A percentile compares a stretch with the other conserved stretches of the same genome.
phyloP scores from a whole-genome alignment of 2,888 invertebrate genomes.

The Apotomis betuletana region DNA sequence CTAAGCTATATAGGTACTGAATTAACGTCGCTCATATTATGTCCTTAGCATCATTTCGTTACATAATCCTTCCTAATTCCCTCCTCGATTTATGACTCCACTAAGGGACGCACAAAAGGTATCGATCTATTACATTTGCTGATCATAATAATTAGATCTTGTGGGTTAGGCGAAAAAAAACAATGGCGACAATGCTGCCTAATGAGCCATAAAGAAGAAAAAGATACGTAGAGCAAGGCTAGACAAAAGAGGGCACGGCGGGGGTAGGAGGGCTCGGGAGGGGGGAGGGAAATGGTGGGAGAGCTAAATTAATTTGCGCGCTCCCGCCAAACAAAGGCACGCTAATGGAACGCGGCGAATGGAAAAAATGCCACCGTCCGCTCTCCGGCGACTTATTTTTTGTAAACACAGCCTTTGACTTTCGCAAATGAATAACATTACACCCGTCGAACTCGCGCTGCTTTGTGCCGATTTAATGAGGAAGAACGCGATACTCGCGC shows the following conservation, averaged over 20 bases:
- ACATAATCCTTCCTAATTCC: slow-evolving; percentile 37
- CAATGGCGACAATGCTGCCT: slow-evolving; percentile 82
- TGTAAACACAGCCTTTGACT: slow-evolving; percentile 83
- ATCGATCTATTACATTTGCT: slow-evolving; percentile 66
- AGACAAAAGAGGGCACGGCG: slow-evolving; percentile 81
- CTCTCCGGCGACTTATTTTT: slow-evolving; percentile 80
- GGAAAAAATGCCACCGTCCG: slow-evolving; percentile 84
- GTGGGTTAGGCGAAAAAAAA: slow-evolving; percentile 77
- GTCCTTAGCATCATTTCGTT: slow-evolving; percentile 5
- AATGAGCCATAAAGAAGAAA: slow-evolving; percentile 84
- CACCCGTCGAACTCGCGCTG: slow-evolving; percentile 75
- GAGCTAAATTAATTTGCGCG: slow-evolving; percentile 84
- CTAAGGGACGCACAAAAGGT: slow-evolving; percentile 42
- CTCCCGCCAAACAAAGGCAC: slow-evolving; percentile 84
- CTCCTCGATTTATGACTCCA: slow-evolving; percentile 31
- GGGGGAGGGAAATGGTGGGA: slow-evolving; percentile 78
- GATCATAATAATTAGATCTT: slow-evolving; percentile 79
- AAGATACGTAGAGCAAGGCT: slow-evolving; percentile 83
- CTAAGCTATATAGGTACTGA: not conserved
- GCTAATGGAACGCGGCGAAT: slow-evolving; percentile 84
- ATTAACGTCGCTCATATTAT: not conserved
- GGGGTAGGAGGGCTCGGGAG: slow-evolving; percentile 60
- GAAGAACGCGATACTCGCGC: slow-evolving; percentile 70
- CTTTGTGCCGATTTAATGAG: slow-evolving; percentile 79
- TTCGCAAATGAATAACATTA: slow-evolving; percentile 82